Conservation (phyloP, 2,888 invertebrate species). For the Eupithecia centaureata region DNA sequence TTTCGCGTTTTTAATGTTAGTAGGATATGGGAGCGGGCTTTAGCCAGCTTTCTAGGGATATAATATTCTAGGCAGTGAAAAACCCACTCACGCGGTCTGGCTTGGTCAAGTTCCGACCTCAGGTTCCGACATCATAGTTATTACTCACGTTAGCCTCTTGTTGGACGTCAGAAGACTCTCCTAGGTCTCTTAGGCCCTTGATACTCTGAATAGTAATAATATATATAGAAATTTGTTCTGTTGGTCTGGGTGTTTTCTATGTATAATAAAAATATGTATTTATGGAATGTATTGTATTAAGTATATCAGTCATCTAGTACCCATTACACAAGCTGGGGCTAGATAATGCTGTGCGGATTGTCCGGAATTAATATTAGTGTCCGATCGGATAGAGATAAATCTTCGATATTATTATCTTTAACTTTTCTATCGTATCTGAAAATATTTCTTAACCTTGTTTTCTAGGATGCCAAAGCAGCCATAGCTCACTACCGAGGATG, state of each 20-base stretch:
- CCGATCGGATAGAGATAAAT: background rate
- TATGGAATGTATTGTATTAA: too few relatives aligned
- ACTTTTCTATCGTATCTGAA: background rate
- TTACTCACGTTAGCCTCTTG: background rate
- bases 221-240: too few relatives aligned
- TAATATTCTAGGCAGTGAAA: background rate
- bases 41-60: background rate
- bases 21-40: too few relatives aligned
- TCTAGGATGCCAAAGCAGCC: slow-evolving; percentile 65
- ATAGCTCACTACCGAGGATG: slow-evolving; percentile 69
- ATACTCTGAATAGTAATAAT: background rate
- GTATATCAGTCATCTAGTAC: too few relatives aligned
- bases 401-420: background rate
- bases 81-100: background rate
- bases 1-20: too few relatives aligned
- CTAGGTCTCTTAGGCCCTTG: background rate
- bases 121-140: background rate
- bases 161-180: background rate
- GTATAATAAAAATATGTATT: too few relatives aligned
- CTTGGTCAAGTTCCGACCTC: too few relatives aligned
- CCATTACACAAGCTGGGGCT: too few relatives aligned
- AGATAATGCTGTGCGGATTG: too few relatives aligned
- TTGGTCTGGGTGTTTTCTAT: too few relatives aligned
- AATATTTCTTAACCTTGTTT: background rate
- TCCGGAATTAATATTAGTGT: too few relatives aligned